Base-by-base conservation (phyloP, 37 sponge, comb jelly and placozoan genomes). In the Mnemiopsis leidyi region DNA sequence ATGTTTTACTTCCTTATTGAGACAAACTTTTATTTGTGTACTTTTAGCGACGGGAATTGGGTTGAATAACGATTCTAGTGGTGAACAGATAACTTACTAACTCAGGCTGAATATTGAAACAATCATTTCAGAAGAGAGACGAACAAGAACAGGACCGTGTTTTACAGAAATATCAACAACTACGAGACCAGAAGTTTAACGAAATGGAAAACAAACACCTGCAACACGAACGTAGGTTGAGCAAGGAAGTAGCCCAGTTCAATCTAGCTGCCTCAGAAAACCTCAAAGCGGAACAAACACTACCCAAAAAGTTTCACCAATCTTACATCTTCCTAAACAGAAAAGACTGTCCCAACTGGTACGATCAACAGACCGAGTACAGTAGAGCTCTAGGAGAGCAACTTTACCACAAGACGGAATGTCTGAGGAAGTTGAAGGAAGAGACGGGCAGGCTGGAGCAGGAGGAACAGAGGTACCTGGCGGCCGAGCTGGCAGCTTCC, bases 341-440 rank as follows among this genome's bases (percentile, higher is more conserved):
- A 25, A 37, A 23, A 3, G 61, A 38, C 20, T 85, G 61, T 21
- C 90, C 90, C 5, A 1, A 28, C 21, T 16, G 48, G 29, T 85
- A 36, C 90, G 26, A 36, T 0, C 23, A 28, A 0, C 40, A 68
- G 37, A 76, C 68, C 5, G 36, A 95, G n/a, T 96, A 97, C 93
- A 83, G 75, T 38, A 32, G 92, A 35, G 94, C 96, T 82, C 92
- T 97, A 38, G 95, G 93, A 20, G 96, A 97, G 69, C 97, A 97
- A 95, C 96, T 97, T 29, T 23, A 21, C 38, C 5, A 23, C 29
- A 38, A 40, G 48, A 40, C 61, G n/a, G 40, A 38, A 39, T 61
- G 90, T 32, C 26, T 40, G n/a, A 18, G 48, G 24, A 28, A 33
- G 1, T 61, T 85, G 1, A 85, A 85, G 29, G 61, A 40, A 28